phyloP scores from a whole-genome alignment of 2,113 vertebrate species.

The Rutilus rutilus region DNA sequence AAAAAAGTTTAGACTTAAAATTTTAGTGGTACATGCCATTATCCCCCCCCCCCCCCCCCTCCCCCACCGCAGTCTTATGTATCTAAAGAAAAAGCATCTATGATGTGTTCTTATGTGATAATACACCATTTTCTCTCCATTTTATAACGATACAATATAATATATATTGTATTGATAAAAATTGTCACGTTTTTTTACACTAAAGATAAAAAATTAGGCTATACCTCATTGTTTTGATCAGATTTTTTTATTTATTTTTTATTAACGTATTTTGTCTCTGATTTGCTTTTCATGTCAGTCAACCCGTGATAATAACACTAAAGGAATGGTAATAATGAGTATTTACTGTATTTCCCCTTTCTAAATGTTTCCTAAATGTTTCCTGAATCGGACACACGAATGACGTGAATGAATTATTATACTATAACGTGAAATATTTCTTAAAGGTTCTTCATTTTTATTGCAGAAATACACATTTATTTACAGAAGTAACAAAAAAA shows the following conservation, averaged over 20 bases:
- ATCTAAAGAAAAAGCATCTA: too few species aligned
- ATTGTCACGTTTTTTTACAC: not conserved
- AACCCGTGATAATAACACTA: not conserved
- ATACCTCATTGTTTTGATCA: not conserved
- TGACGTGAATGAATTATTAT: not conserved
- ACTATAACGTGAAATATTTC: not conserved
- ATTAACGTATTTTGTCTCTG: not conserved
- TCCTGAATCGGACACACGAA: not conserved
- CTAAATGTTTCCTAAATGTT: not conserved
- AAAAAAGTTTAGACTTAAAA: not conserved
- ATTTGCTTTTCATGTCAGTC: not conserved
- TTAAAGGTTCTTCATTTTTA: conserved; percentile 75
- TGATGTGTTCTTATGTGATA: not conserved
- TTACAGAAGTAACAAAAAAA: conserved; percentile 89
- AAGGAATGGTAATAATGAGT: not conserved
- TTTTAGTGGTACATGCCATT: not conserved
- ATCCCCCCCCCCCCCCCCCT: not conserved
- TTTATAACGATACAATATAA: not conserved
- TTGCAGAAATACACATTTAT: conserved; percentile 95
- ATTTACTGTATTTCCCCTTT: not conserved
- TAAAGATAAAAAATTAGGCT: not conserved
- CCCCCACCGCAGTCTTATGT: not conserved
- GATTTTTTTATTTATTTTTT: not conserved
- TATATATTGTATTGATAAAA: not conserved
- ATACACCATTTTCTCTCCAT: not conserved